Conservation (phyloP, 2,113 vertebrate genomes). For the Phalacrocorax aristotelis region DNA sequence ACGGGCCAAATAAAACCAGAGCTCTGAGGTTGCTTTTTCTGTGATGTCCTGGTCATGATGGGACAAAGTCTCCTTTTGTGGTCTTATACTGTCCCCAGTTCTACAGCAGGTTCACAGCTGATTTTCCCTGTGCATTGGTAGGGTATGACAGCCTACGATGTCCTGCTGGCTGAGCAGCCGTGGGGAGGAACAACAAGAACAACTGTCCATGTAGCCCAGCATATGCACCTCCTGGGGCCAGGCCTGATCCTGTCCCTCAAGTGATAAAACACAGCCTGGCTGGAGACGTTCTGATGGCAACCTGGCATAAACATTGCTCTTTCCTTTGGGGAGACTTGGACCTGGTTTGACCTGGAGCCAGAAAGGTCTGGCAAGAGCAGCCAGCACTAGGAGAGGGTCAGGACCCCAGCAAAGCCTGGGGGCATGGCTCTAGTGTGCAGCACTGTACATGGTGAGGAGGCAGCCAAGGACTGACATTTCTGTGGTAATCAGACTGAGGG, state of each 20-base stretch:
- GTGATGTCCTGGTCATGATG: background rate
- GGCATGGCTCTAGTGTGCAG: background rate
- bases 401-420: background rate
- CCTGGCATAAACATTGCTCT: background rate
- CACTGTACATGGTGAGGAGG: background rate
- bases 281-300: background rate
- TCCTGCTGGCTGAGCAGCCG: background rate
- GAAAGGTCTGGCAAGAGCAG: background rate
- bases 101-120: background rate
- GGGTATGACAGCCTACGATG: background rate
- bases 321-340: background rate
- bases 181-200: background rate
- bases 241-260: background rate
- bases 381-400: background rate
- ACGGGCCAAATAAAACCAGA: background rate
- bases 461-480: accelerated
- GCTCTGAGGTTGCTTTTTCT: background rate
- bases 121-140: background rate
- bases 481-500: background rate
- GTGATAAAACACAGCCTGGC: background rate
- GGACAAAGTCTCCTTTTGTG: background rate
- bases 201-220: background rate
- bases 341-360: background rate
- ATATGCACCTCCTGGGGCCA: background rate
- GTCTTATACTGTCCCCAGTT: background rate